Evolutionary conservation across 2,797 vertebrate species (phyloP), one percentile per base, ranked within the genome.

Genomic region (Pogoniulus pusillus): DNA sequence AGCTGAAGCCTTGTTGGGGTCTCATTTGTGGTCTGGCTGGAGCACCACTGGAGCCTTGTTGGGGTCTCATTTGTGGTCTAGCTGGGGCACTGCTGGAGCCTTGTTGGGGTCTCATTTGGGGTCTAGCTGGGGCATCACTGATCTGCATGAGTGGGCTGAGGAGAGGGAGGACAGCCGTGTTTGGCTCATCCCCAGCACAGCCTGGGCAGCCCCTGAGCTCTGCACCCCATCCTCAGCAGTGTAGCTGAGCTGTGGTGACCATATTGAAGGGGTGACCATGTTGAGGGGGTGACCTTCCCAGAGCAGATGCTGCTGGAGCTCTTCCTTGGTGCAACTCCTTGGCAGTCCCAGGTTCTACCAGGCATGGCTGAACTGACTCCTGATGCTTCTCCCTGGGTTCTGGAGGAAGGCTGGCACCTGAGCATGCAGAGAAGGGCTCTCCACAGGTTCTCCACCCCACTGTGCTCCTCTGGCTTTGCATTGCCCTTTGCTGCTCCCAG

Each of bases 91-190:
- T n/a, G n/a, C n/a, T n/a, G n/a, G n/a, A n/a, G n/a, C n/a, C n/a
- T n/a, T n/a, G n/a, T n/a, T n/a, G n/a, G n/a, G n/a, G n/a, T n/a
- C n/a, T n/a, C n/a, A n/a, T n/a, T n/a, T n/a, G n/a, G n/a, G n/a
- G n/a, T n/a, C n/a, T n/a, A n/a, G n/a, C n/a, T n/a, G n/a, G n/a
- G n/a, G n/a, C n/a, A n/a, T n/a, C n/a, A n/a, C n/a, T 32, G 2
- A 0, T 27, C 55, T 19, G 17, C 16, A n/a, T 14, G 16, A 0
- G 23, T 69, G 30, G 39, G 6, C 1, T 23, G 17, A 0, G 6
- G 20, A 41, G 66, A 75, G 51, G 35, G 39, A 51, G 16, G 9
- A 24, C n/a, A 0, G 4, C 87, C 53, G 29, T 4, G 39, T 24
- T 77, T 26, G 3, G 41, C 74, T 78, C 47, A 23, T 51, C 59